A percentile compares a stretch with the other conserved stretches of the same genome.
These are phyloP conservation scores for Tachystola acroxantha DNA, from an alignment of 2,888 invertebrate species.

Conservation along the genomic window DNA sequence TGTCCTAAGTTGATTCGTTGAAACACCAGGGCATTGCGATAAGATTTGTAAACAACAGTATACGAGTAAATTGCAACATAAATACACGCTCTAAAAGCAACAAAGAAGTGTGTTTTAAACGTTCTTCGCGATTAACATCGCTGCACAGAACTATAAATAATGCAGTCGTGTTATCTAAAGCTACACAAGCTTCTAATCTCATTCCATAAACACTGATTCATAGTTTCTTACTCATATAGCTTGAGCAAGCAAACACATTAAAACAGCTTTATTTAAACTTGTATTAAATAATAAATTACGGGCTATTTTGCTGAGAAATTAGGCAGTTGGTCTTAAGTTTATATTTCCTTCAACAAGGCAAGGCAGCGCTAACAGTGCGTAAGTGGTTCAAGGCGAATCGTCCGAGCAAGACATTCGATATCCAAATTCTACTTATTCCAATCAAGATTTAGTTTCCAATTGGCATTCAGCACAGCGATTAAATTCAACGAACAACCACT, in stretches of 20 bases:
- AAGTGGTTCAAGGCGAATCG: constrained; percentile 60
- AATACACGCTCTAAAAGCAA: constrained; percentile 25
- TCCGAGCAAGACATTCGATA: constrained; percentile 39
- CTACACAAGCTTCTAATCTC: neutral
- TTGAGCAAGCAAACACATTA: constrained; percentile 8
- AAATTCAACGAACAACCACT: neutral
- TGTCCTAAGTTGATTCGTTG: constrained; percentile 18
- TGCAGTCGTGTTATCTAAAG: constrained; percentile 8
- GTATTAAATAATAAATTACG: constrained; percentile 15
- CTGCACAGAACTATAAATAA: constrained; percentile 22
- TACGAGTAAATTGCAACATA: constrained; percentile 28
- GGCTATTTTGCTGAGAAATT: neutral
- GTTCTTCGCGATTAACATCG: constrained; percentile 12
- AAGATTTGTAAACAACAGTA: constrained; percentile 23
- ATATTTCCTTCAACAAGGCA: constrained; percentile 2
- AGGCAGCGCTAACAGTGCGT: constrained; percentile 33
- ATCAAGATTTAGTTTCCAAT: neutral
- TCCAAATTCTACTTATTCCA: constrained; percentile 19
- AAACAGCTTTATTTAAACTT: constrained; percentile 14
- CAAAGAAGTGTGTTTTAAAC: constrained; percentile 19
- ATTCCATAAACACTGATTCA: constrained; percentile 15
- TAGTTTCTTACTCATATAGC: constrained; percentile 2
- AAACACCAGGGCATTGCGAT: constrained; percentile 25
- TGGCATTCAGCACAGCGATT: neutral
- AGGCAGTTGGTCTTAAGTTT: neutral